These are phyloP conservation scores for Propsilocerus akamusi DNA, from an alignment of 1,140 invertebrate species.

Conservation along the genomic window DNA sequence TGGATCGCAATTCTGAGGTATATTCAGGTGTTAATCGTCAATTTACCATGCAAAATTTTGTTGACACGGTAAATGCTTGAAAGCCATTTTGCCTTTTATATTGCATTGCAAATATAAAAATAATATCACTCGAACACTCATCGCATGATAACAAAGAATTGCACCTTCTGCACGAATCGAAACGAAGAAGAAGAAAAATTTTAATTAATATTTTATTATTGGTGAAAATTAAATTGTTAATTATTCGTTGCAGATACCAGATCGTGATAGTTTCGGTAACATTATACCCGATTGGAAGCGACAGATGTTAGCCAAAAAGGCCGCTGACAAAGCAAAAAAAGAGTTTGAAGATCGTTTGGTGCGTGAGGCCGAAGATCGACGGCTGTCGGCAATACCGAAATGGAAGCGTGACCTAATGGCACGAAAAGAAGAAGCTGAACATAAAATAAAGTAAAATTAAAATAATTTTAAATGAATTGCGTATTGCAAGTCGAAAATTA, in stretches of 20 bases:
- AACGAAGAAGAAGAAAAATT: slow-evolving; percentile 1
- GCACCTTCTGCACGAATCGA: neutral
- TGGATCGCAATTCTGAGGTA: slow-evolving; percentile 61
- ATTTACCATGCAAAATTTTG: slow-evolving; percentile 71
- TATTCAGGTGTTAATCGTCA: slow-evolving; percentile 64
- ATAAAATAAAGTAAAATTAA: slow-evolving; percentile 40
- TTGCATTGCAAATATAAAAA: too few relatives aligned
- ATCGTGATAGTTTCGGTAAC: slow-evolving; percentile 72
- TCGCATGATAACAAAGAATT: neutral
- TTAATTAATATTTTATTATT: neutral
- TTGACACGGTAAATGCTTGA: slow-evolving; percentile 53
- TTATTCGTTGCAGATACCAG: slow-evolving; percentile 52
- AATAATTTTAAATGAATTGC: neutral
- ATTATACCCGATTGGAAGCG: slow-evolving; percentile 84
- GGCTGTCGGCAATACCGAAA: slow-evolving; percentile 69
- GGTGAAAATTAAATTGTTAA: slow-evolving; percentile 6
- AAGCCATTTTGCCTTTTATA: slow-evolving; percentile 8
- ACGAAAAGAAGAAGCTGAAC: slow-evolving; percentile 56
- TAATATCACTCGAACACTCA: neutral
- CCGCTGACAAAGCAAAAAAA: slow-evolving; percentile 75
- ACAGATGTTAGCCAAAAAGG: slow-evolving; percentile 85
- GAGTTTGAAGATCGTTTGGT: slow-evolving; percentile 71
- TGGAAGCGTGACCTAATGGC: slow-evolving; percentile 82
- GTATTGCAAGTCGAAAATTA: neutral
- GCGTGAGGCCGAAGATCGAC: slow-evolving; percentile 65